These are phyloP conservation scores for Amphimedon queenslandica DNA, from an alignment of 37 sponge, comb jelly and placozoan species.

Conservation along the genomic window DNA sequence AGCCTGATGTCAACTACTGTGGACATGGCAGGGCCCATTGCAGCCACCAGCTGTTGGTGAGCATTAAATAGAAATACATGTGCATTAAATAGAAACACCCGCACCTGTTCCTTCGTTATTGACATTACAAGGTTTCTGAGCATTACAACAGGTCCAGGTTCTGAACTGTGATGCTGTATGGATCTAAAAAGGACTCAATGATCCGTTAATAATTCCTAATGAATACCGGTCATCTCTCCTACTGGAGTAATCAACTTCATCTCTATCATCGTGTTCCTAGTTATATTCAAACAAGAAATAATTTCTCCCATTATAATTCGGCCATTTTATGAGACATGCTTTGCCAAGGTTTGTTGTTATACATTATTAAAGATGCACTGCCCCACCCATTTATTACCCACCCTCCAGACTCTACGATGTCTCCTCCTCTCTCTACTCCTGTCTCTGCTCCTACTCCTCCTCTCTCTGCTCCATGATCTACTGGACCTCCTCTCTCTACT, in stretches of 20 bases:
- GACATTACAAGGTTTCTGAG: constrained; percentile 44
- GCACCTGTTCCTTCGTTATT: constrained; percentile 61
- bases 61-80: not conserved
- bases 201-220: no score
- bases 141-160: constrained; percentile 55
- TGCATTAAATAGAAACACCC: no score
- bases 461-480: no score
- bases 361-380: not conserved
- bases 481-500: no score
- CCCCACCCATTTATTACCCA: not conserved
- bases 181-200: no score
- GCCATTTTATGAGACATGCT: no score
- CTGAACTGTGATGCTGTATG: not conserved
- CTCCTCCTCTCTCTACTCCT: constrained; percentile 8
- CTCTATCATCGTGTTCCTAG: no score
- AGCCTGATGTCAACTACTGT: constrained; percentile 47
- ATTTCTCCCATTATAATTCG: no score
- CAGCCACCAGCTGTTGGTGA: constrained; percentile 26
- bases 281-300: no score
- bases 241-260: no score
- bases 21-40: constrained; percentile 32
- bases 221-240: no score
- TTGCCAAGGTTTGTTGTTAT: no score
- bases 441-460: constrained; percentile 22
- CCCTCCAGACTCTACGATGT: not conserved